Percentiles rank a stretch among this genome's conserved stretches.
Evolutionary conservation across 2,797 vertebrate species (phyloP).

Genomic region (Heterohyrax brucei): DNA sequence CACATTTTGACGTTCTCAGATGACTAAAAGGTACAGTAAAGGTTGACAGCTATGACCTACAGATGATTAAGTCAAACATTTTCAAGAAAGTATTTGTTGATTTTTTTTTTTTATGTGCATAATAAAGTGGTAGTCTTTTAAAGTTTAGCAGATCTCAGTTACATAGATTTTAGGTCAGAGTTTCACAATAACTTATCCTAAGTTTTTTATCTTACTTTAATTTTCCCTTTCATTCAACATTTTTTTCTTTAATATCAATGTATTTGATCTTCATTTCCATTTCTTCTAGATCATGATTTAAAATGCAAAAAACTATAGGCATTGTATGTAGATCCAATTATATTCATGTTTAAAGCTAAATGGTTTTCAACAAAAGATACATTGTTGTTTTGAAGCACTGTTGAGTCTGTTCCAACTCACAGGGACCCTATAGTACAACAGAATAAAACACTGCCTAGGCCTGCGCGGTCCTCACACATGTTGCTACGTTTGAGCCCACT

Average conservation of each 20-base stretch:
- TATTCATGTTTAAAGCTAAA: constrained; percentile 46
- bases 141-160: constrained; percentile 29
- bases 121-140: not conserved
- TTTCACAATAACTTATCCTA: constrained; percentile 53
- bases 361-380: constrained; percentile 36
- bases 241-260: constrained; percentile 32
- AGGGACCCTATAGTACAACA: no score
- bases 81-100: constrained; percentile 23
- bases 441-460: no score
- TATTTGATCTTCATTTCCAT: constrained; percentile 12
- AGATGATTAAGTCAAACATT: not conserved
- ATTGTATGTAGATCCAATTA: constrained; percentile 22
- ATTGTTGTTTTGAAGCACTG: no score
- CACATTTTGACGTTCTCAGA: not conserved
- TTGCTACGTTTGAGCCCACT: no score
- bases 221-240: constrained; percentile 55
- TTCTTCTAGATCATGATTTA: constrained; percentile 37
- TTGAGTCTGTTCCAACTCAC: no score
- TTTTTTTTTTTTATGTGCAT: not conserved
- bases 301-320: constrained; percentile 38
- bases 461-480: no score
- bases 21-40: not conserved
- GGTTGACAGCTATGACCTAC: not conserved
- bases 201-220: not conserved
- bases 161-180: constrained; percentile 1